These are phyloP conservation scores for Accipiter cooperii DNA, from an alignment of 2,113 vertebrate genomes.

Conservation along the genomic window DNA sequence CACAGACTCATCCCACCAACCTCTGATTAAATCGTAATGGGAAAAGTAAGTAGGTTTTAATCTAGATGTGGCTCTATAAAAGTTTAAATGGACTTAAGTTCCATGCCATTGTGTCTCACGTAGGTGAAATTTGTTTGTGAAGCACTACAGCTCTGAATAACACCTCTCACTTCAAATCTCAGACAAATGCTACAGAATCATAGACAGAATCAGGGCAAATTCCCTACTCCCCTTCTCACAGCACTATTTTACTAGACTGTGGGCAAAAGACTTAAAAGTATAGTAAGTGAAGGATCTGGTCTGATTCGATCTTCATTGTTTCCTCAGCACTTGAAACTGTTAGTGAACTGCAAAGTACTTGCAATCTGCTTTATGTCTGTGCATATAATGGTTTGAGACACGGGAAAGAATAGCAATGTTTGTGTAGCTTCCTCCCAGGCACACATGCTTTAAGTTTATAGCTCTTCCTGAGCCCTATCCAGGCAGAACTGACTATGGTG, in stretches of 20 bases:
- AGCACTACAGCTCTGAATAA: background rate
- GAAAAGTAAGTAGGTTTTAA: background rate
- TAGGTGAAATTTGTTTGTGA: background rate
- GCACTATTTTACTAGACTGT: background rate
- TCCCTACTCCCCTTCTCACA: background rate
- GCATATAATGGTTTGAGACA: background rate
- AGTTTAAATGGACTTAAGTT: background rate
- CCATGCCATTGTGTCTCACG: background rate
- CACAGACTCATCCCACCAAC: background rate
- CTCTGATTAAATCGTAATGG: background rate
- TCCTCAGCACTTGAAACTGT: background rate
- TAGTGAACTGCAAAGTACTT: background rate
- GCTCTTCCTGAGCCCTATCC: background rate
- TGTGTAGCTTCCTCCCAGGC: background rate
- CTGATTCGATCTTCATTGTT: background rate
- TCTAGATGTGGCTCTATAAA: background rate
- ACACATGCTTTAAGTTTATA: background rate
- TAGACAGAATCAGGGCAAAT: background rate
- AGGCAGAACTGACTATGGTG: background rate
- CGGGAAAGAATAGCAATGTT: background rate
- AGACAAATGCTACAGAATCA: background rate
- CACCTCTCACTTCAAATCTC: background rate
- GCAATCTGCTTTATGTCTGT: background rate
- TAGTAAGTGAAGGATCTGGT: background rate
- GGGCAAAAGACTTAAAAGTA: background rate